These are phyloP conservation scores for Amblyjoppa fuscipennis DNA, from an alignment of 2,888 invertebrate genomes.

Conservation along the genomic window DNA sequence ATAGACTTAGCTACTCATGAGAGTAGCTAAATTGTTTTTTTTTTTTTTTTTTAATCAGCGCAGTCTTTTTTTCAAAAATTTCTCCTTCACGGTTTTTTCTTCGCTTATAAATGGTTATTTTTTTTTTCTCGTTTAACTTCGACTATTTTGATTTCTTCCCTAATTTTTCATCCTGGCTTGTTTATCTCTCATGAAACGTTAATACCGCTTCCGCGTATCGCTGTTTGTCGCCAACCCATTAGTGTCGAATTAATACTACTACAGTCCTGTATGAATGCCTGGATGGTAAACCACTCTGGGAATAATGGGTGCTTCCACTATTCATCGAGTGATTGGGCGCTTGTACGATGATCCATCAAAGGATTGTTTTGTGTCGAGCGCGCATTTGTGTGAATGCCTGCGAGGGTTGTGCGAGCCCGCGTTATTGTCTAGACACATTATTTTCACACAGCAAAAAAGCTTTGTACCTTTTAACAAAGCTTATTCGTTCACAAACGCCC, in stretches of 20 bases:
- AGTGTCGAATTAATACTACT: background rate
- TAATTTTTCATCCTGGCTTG: background rate
- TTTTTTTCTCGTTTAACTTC: background rate
- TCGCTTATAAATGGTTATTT: background rate
- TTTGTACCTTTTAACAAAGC: too few species aligned
- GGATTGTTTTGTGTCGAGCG: too few species aligned
- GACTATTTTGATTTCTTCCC: background rate
- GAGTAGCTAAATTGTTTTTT: background rate
- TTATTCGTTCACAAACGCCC: too few species aligned
- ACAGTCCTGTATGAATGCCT: background rate
- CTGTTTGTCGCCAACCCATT: too few species aligned
- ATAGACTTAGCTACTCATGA: background rate
- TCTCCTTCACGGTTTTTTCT: background rate
- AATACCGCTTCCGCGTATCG: background rate
- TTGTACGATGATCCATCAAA: background rate
- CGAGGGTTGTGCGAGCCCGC: background rate
- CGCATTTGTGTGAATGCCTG: too few species aligned
- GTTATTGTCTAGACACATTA: background rate
- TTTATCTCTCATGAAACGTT: background rate
- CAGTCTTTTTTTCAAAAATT: background rate
- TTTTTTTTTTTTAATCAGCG: too few species aligned
- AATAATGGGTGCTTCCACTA: background rate
- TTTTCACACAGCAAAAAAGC: background rate
- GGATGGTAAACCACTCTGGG: background rate
- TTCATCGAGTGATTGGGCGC: background rate